These are phyloP conservation scores for Brienomyrus longianalis DNA, from an alignment of 2,113 vertebrate genomes.

Conservation along the genomic window DNA sequence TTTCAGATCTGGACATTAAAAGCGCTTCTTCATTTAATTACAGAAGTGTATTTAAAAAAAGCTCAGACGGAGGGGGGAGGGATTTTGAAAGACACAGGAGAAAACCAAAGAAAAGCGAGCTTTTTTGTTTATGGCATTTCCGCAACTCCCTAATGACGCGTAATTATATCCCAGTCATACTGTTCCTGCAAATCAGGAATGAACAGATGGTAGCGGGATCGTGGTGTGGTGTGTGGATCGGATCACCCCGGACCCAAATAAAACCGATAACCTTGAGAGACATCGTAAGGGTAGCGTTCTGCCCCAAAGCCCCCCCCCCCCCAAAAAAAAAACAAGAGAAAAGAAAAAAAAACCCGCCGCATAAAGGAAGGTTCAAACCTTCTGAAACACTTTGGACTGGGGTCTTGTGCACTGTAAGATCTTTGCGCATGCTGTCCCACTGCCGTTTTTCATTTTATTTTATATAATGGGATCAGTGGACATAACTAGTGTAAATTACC, in stretches of 20 bases:
- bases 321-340: too few species aligned
- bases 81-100: background rate
- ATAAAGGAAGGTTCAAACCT: background rate
- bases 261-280: background rate
- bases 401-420: background rate
- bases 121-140: background rate
- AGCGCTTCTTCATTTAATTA: conserved; percentile 64
- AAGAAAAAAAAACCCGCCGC: background rate
- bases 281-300: background rate
- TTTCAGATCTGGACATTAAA: conserved; percentile 59
- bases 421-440: background rate
- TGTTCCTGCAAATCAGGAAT: conserved; percentile 6
- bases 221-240: background rate
- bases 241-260: background rate
- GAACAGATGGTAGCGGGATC: conserved; percentile 6
- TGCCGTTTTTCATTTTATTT: background rate
- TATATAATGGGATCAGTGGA: background rate
- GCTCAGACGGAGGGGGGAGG: conserved; percentile 20
- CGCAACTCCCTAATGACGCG: background rate
- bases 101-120: background rate
- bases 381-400: background rate
- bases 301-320: background rate
- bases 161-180: conserved; percentile 10
- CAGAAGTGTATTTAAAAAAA: conserved; percentile 59
- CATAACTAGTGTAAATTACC: background rate